Percentiles rank a stretch among this genome's conserved stretches.
Evolutionary conservation across 2,797 vertebrate species (phyloP).

Genomic region (Centropyge bicolor): DNA sequence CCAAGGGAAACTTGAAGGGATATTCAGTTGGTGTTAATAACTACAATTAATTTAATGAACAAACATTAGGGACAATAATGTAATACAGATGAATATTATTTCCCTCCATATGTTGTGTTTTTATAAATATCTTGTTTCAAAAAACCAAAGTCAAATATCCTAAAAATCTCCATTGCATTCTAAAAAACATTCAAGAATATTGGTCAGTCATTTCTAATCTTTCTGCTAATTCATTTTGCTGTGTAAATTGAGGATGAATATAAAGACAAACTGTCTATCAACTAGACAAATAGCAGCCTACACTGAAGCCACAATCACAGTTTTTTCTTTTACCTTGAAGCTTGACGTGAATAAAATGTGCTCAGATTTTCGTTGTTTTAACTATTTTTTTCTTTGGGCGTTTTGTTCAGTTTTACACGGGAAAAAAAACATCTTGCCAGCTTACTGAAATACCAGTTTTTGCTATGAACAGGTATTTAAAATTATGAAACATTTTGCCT

Average conservation of each 20-base stretch:
- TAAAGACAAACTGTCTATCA: conserved; percentile 16
- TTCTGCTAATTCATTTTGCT: too few relatives aligned
- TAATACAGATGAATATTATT: background rate
- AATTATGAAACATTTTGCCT: conserved; percentile 61
- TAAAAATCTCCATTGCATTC: background rate
- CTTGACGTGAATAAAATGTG: background rate
- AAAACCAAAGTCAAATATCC: background rate
- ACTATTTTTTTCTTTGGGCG: background rate
- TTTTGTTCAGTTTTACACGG: conserved; percentile 11
- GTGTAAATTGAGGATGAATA: background rate
- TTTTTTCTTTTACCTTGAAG: conserved; percentile 18
- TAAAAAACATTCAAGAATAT: conserved; percentile 1
- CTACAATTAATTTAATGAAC: background rate
- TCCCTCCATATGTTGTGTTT: background rate
- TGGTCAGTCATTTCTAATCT: background rate
- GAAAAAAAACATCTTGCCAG: conserved; percentile 7
- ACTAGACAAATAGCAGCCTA: conserved; percentile 1
- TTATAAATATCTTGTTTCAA: background rate
- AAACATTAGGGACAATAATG: background rate
- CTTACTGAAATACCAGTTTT: conserved; percentile 44
- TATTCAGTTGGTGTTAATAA: background rate
- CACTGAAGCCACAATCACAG: conserved; percentile 9
- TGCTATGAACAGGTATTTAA: conserved; percentile 58
- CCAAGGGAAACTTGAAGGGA: background rate
- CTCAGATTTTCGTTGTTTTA: conserved; percentile 17